These are phyloP conservation scores for Achlya flavicornis DNA, from an alignment of 2,888 invertebrate genomes.

Conservation along the genomic window DNA sequence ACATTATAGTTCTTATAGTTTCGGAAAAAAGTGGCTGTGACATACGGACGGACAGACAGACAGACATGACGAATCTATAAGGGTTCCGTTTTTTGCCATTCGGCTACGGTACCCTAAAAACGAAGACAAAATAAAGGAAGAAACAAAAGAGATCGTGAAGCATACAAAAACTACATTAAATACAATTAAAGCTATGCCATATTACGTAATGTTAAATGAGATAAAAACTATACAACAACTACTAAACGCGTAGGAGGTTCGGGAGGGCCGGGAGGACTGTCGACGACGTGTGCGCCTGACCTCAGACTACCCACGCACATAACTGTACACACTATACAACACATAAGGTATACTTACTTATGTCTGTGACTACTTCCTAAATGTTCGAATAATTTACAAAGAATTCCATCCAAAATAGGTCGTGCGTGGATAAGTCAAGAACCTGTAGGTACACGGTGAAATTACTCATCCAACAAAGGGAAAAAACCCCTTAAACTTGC, in stretches of 20 bases:
- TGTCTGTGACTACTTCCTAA: not conserved
- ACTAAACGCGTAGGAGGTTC: conserved; percentile 52
- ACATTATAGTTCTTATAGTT: too few species aligned
- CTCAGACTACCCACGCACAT: conserved; percentile 67
- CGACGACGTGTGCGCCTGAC: conserved; percentile 54
- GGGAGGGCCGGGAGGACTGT: conserved; percentile 53
- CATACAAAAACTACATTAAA: too few species aligned
- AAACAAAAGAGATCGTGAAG: not conserved
- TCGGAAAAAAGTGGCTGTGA: too few species aligned
- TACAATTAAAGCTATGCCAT: conserved; percentile 14
- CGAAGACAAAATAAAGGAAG: not conserved
- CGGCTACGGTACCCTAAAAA: too few species aligned
- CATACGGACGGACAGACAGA: too few species aligned
- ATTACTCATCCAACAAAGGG: not conserved
- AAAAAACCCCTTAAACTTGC: not conserved
- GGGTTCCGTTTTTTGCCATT: too few species aligned
- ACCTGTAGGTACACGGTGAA: too few species aligned
- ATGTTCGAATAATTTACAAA: not conserved
- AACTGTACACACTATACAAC: conserved; percentile 56
- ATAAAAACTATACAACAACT: conserved; percentile 30
- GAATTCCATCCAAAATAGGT: not conserved
- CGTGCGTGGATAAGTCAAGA: not conserved
- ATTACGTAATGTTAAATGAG: conserved; percentile 21
- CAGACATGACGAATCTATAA: too few species aligned
- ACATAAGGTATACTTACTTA: conserved; percentile 12